Evolutionary conservation across 2,113 vertebrate species (phyloP).

Genomic region (Callionymus lyra): DNA sequence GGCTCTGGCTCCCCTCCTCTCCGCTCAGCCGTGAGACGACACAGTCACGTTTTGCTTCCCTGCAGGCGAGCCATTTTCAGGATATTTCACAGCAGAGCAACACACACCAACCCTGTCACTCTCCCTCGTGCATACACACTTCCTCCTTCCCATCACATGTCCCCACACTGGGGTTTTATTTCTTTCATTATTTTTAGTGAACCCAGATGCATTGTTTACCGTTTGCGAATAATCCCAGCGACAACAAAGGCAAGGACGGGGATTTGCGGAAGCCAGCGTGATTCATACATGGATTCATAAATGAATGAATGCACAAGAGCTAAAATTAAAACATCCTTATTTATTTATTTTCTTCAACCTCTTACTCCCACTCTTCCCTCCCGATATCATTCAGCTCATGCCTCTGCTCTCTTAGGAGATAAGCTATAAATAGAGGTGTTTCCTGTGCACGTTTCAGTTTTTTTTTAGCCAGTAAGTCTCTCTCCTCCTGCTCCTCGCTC

Average conservation of each 20-base stretch:
- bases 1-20: conserved; percentile 5
- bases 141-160: conserved; percentile 21
- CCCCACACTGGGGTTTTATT: conserved; percentile 5
- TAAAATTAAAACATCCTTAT: conserved; percentile 45
- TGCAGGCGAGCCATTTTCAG: conserved; percentile 50
- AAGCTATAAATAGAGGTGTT: conserved; percentile 61
- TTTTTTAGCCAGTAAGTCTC: conserved; percentile 24
- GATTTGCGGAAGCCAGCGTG: conserved; percentile 27
- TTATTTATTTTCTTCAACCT: conserved; percentile 19
- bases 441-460: conserved; percentile 46
- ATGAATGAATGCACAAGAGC: conserved; percentile 40
- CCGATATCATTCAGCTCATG: conserved; percentile 50
- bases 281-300: conserved; percentile 38
- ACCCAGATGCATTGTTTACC: conserved; percentile 25
- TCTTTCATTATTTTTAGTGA: conserved; percentile 10
- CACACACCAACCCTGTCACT: conserved; percentile 45
- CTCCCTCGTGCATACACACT: conserved; percentile 6
- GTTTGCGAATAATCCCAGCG: conserved; percentile 27
- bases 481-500: background rate
- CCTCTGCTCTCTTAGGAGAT: conserved; percentile 37
- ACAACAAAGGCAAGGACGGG: conserved; percentile 27
- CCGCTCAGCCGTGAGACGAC: conserved; percentile 43
- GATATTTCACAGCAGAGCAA: conserved; percentile 47
- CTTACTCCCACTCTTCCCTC: conserved; percentile 7
- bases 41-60: conserved; percentile 55